A percentile compares a stretch with the other conserved stretches of the same genome.
Evolutionary conservation across 2,888 invertebrate species (phyloP).

Genomic region (Omphaloscelis lunosa): DNA sequence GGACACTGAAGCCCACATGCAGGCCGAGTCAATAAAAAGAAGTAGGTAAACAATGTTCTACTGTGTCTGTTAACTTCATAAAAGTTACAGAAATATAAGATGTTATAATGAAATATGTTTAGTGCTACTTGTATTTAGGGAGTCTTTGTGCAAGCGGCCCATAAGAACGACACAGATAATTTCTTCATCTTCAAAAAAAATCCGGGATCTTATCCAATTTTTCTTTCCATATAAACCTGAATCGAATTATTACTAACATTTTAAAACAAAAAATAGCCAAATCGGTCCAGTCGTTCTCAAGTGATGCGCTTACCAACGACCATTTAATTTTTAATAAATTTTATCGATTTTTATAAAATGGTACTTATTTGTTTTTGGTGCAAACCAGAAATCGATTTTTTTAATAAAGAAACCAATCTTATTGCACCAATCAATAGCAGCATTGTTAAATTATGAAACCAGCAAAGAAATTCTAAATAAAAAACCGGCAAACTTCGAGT

Average conservation of each 20-base stretch:
- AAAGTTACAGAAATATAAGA: not conserved
- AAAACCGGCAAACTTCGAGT: too few relatives aligned
- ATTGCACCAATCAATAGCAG: not conserved
- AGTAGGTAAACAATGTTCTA: not conserved
- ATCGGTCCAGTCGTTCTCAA: not conserved
- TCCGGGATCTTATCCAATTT: not conserved
- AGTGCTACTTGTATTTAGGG: constrained; percentile 5
- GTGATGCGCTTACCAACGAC: not conserved
- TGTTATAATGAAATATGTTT: not conserved
- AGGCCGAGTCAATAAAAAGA: constrained; percentile 28
- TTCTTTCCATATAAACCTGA: too few relatives aligned
- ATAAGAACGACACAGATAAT: not conserved
- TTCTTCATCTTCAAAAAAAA: not conserved
- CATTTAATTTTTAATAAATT: too few relatives aligned
- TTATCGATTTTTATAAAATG: not conserved
- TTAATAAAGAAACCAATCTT: too few relatives aligned
- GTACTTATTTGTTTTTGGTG: not conserved
- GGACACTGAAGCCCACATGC: constrained; percentile 13
- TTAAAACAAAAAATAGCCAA: not conserved
- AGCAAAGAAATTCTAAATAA: not conserved
- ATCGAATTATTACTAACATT: too few relatives aligned
- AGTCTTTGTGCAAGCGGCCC: not conserved
- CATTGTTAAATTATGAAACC: not conserved
- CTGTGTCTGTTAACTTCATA: not conserved
- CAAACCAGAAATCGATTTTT: too few relatives aligned